Evolutionary conservation across 2,888 invertebrate species (phyloP).

Genomic region (Cantharis nigra): DNA sequence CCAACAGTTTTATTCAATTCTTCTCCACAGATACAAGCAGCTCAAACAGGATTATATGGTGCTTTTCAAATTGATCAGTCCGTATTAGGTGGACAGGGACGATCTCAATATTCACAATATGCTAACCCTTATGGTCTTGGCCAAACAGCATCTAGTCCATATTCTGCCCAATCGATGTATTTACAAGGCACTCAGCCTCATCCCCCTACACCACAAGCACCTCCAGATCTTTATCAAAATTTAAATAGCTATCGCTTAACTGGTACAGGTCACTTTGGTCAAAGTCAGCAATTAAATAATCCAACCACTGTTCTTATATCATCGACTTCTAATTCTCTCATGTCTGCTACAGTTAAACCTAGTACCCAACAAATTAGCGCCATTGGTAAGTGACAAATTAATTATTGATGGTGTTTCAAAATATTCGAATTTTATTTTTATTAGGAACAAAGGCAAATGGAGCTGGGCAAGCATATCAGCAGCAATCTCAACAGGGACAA

Average conservation of each 20-base stretch:
- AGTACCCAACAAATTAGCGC: conserved; percentile 82
- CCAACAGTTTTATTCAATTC: conserved; percentile 82
- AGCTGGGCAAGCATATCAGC: conserved; percentile 62
- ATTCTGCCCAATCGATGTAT: conserved; percentile 74
- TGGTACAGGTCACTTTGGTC: conserved; percentile 71
- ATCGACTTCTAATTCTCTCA: conserved; percentile 83
- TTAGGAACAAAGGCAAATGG: conserved; percentile 60
- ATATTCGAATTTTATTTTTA: neutral
- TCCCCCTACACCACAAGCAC: conserved; percentile 61
- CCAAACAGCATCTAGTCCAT: conserved; percentile 67
- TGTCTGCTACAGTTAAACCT: conserved; percentile 86
- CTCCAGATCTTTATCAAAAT: conserved; percentile 74
- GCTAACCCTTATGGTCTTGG: conserved; percentile 64
- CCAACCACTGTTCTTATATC: conserved; percentile 88
- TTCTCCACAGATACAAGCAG: conserved; percentile 68
- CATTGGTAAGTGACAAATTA: conserved; percentile 63
- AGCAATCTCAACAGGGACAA: conserved; percentile 59
- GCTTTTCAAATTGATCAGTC: conserved; percentile 72
- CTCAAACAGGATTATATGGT: conserved; percentile 68
- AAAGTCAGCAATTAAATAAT: conserved; percentile 81
- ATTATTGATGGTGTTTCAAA: neutral
- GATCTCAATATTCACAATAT: conserved; percentile 81
- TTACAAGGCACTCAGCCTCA: conserved; percentile 56
- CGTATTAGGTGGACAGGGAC: conserved; percentile 67
- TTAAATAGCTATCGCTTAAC: conserved; percentile 52